Base-by-base conservation (phyloP, 2,797 vertebrate genomes). In the Parauchenoglanis punctatus region DNA sequence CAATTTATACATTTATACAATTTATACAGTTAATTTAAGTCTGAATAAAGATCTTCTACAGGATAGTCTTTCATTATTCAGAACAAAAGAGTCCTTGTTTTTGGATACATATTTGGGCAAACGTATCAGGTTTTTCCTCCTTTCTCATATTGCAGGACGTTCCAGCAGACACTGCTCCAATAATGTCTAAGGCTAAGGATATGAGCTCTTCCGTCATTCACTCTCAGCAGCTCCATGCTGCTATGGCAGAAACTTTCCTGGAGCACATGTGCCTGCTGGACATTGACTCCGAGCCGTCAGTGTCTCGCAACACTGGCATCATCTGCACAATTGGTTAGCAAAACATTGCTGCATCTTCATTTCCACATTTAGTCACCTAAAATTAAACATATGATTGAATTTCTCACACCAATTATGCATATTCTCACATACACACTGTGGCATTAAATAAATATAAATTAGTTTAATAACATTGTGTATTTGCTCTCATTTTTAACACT, bases 241-340 rank as follows among this genome's bases (percentile, higher is more conserved):
- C 99, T 70, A 97, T 98, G 97, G 98, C 98, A 0, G 98, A 99
- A 92, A 98, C 97, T 1, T 96, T 96, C 90, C 92, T 99, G 89
- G 98, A 99, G 93, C 98, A 99, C 93, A 94, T 98, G 96, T 99
- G 98, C 89, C 97, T 98, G 89, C 93, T 99, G 94, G 97, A 99
- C 95, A 99, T 99, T 0, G 98, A 99, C 94, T 99, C 99, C 0
- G 94, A 97, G 18, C 98, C 98, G 0, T 96, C 97, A 82, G 96
- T 96, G 0, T 97, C 98, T 20, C 97, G 98, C 46, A 99, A 99
- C 96, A 99, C 99, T 0, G 98, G 98, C 95, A 99, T 99, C 93
- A 96, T 99, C 94, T 99, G 99, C 92, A 99, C 99, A 87, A 99
- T 99, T 0, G 99, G 99, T 99, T 92, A 87, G 97, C 65, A 17